phyloP scores from a whole-genome alignment of 2,888 invertebrate species.

The Agrilus mali region DNA sequence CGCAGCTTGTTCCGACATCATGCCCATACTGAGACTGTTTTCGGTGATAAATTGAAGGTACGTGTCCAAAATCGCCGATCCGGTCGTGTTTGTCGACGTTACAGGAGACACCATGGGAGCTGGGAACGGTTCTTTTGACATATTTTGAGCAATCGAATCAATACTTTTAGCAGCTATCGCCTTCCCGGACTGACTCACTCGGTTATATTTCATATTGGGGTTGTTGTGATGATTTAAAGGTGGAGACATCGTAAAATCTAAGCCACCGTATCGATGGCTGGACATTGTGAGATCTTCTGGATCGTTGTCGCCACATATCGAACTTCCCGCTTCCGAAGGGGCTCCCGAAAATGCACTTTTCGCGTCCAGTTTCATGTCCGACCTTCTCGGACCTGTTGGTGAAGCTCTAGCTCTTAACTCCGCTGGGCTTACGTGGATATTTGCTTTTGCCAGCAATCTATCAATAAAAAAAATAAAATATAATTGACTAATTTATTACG shows the following conservation, averaged over 20 bases:
- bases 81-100: slow-evolving; percentile 40
- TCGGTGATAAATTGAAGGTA: slow-evolving; percentile 82
- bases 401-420: slow-evolving; percentile 75
- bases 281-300: slow-evolving; percentile 71
- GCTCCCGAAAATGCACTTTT: slow-evolving; percentile 55
- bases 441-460: slow-evolving; percentile 74
- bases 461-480: slow-evolving; percentile 16
- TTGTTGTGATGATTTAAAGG: slow-evolving; percentile 25
- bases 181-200: slow-evolving; percentile 28
- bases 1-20: slow-evolving; percentile 52
- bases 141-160: slow-evolving; percentile 47
- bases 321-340: slow-evolving; percentile 55
- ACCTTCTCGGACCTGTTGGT: slow-evolving; percentile 68
- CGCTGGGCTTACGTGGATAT: slow-evolving; percentile 74
- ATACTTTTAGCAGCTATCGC: slow-evolving; percentile 56
- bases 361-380: slow-evolving; percentile 66
- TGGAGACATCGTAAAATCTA: slow-evolving; percentile 39
- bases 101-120: slow-evolving; percentile 40
- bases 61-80: slow-evolving; percentile 72
- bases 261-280: slow-evolving; percentile 36
- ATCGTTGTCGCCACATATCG: slow-evolving; percentile 67
- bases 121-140: slow-evolving; percentile 56
- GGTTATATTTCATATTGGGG: slow-evolving; percentile 38
- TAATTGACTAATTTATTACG: too few species aligned
- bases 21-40: slow-evolving; percentile 58